Evolutionary conservation across 2,888 invertebrate genomes (phyloP).

Genomic region (Lasioglossum morio): DNA sequence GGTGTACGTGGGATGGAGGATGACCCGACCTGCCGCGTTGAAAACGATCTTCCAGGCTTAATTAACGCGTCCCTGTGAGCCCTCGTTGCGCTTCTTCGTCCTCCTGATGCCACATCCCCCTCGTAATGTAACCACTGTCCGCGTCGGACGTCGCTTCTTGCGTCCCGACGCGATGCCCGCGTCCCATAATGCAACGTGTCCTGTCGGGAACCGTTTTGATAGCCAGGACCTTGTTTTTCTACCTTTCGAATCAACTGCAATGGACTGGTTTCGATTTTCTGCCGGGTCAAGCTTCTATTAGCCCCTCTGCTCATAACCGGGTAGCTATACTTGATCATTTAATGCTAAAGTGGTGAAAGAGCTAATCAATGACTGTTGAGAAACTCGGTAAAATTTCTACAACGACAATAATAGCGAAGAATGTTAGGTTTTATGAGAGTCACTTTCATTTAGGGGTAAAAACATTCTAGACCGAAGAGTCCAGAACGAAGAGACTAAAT

Average conservation of each 20-base stretch:
- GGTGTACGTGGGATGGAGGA: not conserved
- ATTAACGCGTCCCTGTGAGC: constrained; percentile 3
- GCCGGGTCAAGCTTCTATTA: not conserved
- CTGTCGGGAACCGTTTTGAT: not conserved
- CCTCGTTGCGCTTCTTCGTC: constrained; percentile 1
- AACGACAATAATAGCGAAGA: not conserved
- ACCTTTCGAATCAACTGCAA: not conserved
- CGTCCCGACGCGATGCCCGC: constrained; percentile 1
- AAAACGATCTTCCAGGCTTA: constrained; percentile 12
- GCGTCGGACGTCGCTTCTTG: not conserved
- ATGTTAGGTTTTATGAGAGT: too few species aligned
- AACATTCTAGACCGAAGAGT: too few species aligned
- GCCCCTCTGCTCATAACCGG: not conserved
- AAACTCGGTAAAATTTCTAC: not conserved
- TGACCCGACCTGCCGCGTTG: not conserved
- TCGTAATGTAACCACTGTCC: constrained; percentile 15
- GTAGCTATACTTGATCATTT: not conserved
- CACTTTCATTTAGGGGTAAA: too few species aligned
- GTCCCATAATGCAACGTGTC: not conserved
- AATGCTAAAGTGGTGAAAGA: not conserved
- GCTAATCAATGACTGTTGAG: not conserved
- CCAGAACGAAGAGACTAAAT: too few species aligned
- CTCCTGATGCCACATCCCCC: not conserved
- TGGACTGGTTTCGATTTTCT: not conserved
- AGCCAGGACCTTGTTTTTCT: not conserved